Base-by-base conservation (phyloP, 2,888 invertebrate genomes). In the Cacoxenus indagator region DNA sequence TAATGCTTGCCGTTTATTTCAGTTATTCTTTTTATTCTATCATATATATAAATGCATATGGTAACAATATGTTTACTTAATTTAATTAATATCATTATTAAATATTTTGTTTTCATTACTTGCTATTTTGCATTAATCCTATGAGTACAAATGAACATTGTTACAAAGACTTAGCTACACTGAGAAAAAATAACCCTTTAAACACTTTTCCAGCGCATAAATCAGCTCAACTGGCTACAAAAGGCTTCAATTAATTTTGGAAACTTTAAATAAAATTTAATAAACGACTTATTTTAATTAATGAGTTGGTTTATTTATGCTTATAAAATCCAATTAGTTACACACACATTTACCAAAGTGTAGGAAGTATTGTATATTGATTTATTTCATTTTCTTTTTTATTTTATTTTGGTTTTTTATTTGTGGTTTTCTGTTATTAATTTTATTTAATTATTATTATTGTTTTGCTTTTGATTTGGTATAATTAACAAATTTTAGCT, bases 51-150 rank as follows among this genome's bases (percentile, higher is more conserved):
- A 80, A 80, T 80, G 80, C 83, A 78, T 76, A 68, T 76, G 76
- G 83, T 83, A 81, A 83, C 80, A 81, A 83, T 81, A 83, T 80
- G 78, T 80, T 83, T 72, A 69, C 80, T 82, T 78, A 82, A 73
- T 78, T 79, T 80, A 78, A 78, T 80, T 82, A 80, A 83, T 82
- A 76, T 82, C 29, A 57, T 61, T 43, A 78, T 78, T 72, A 78
- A 82, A 79, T 77, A 61, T 61, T 19, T 43, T 43, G 22, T 43
- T 61, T 37, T 57, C 17, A 29, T 57, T 59, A 31, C 26, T 31
- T 59, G 37, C 54, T 37, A 11, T 31, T 59, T 9, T 31, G 31
- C 17, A 31, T 59, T 4, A 54, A 24, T 54, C 37, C 37, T 37
- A 37, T 37, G 8, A 37, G 14, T 37, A 37, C 37, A 37, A 37